Evolutionary conservation across 2,797 vertebrate species (phyloP), one percentile per base, ranked within the genome.

Genomic region (Caiman crocodilus): DNA sequence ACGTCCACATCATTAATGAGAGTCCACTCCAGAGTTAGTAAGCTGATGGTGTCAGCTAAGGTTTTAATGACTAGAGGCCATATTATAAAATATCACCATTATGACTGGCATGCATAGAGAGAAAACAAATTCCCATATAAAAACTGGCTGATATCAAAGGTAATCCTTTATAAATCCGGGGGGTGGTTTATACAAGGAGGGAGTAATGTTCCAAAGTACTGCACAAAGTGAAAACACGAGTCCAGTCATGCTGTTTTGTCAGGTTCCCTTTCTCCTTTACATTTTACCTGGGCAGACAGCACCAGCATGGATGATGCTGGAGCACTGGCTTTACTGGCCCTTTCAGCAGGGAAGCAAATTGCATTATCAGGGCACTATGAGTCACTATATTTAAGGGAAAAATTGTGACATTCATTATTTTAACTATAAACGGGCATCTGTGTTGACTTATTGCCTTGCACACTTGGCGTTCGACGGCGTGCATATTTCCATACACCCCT

Each of bases 11-110:
- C n/a, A 11, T 0, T 3, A 50, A 14, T 55, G 21, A 55, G 57
- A 32, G 15, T 56, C 80, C 0, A 0, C 58, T 58, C 58, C 15
- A 5, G 76, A 55, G 28, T 56, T 3, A 18, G 0, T 0, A 1
- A 32, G 21, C 7, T 73, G 61, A 9, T 87, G 80, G 5, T 57
- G 32, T 16, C 79, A 73, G 42, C 42, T 79, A 63, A 11, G 30
- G 89, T 59, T 42, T 74, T 56, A 0, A 0, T 55, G 64, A 12
- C 56, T 67, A 60, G 23, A 59, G 73, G 57, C 79, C 20, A 0
- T 11, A 30, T 81, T 42, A 35, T 42, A 16, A 78, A 50, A 58
- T 65, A 1, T 50, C 0, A 1, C 18, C 67, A 64, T 79, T 56
- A 42, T 59, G 14, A 69, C 64, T 30, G 35, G 35, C 28, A 86